These are phyloP conservation scores for Coptodon bakossiorum DNA, from an alignment of 2,113 vertebrate species.

Conservation along the genomic window DNA sequence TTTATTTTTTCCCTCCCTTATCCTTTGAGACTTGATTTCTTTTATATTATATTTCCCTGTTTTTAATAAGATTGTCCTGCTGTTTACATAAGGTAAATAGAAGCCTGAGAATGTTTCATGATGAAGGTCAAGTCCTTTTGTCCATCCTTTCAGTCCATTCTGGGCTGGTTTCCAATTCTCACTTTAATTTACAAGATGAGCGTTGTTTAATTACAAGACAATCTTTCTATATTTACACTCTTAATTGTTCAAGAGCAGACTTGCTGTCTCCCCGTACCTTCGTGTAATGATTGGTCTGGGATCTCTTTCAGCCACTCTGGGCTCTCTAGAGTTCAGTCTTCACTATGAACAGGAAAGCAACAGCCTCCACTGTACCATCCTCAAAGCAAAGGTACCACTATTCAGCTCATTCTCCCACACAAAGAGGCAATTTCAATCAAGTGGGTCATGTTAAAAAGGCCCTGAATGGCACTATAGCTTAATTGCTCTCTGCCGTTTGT, in stretches of 20 bases:
- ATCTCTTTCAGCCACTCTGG: conserved; percentile 82
- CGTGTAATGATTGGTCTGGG: conserved; percentile 6
- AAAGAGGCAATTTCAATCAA: conserved; percentile 11
- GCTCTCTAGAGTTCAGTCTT: conserved; percentile 90
- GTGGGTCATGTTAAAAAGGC: conserved; percentile 33
- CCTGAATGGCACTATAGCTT: conserved; percentile 23
- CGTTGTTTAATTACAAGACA: not conserved
- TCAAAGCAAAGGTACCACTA: conserved; percentile 84
- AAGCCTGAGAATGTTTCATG: not conserved
- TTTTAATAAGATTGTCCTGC: not conserved
- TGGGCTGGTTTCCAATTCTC: not conserved
- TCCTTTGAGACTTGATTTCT: conserved; percentile 8
- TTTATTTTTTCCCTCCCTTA: not conserved
- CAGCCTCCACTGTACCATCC: conserved; percentile 88
- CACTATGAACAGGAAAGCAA: conserved; percentile 88
- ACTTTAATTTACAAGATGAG: not conserved
- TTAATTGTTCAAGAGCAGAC: not conserved
- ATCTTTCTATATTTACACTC: not conserved
- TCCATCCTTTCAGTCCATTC: not conserved
- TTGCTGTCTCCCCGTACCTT: not conserved
- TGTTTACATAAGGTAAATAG: not conserved
- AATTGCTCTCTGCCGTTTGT: not conserved
- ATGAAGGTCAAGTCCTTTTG: not conserved
- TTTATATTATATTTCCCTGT: not conserved
- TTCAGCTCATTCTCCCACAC: conserved; percentile 1